Evolutionary conservation across 2,797 vertebrate genomes (phyloP).

Genomic region (Silurus aristotelis): DNA sequence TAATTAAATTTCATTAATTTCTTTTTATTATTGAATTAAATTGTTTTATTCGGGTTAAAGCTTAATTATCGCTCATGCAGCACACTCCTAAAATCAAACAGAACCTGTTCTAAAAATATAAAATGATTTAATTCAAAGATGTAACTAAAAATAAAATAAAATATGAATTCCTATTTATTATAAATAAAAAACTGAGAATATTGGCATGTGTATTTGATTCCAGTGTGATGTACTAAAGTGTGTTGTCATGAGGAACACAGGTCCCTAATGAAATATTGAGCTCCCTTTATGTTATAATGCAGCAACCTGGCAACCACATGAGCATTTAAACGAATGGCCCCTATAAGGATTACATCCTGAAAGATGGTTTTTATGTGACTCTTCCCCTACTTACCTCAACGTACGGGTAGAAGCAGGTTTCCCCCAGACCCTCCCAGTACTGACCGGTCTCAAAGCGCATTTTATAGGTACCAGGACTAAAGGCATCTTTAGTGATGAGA

Average conservation of each 20-base stretch:
- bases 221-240: background rate
- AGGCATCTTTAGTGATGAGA: constrained; percentile 69
- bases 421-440: constrained; percentile 82
- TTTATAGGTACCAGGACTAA: constrained; percentile 83
- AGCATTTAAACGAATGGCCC: background rate
- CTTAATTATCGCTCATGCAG: no score
- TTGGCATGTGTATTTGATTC: background rate
- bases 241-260: background rate
- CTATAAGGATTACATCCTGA: background rate
- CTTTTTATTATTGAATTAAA: no score
- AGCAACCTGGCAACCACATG: background rate
- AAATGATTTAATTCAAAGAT: background rate
- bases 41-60: no score
- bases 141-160: background rate
- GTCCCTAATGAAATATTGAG: background rate
- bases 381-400: constrained; percentile 79
- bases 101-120: no score
- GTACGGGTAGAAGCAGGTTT: constrained; percentile 85
- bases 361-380: background rate
- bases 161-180: background rate
- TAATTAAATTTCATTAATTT: no score
- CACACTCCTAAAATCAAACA: no score
- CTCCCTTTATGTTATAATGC: background rate
- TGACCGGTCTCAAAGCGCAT: constrained; percentile 82
- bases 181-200: background rate